phyloP scores from a whole-genome alignment of 2,888 invertebrate genomes.

The Orchestes rusci region DNA sequence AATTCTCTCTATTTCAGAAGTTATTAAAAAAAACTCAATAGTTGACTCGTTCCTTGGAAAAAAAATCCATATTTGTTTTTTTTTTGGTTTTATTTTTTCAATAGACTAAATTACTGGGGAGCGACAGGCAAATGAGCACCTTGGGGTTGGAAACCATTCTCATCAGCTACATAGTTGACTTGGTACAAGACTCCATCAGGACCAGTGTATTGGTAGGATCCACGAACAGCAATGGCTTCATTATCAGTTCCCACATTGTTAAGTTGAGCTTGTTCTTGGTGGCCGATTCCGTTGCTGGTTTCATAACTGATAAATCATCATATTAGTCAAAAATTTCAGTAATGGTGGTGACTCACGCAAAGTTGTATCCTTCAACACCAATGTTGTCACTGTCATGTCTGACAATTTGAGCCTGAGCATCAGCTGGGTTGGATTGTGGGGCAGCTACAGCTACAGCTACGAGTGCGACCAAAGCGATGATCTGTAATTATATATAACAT shows the following conservation, averaged over 20 bases:
- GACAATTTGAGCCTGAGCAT: constrained; percentile 31
- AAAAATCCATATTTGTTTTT: too few species aligned
- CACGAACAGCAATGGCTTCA: constrained; percentile 53
- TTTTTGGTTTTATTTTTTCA: too few species aligned
- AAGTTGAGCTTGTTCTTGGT: constrained; percentile 54
- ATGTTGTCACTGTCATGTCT: constrained; percentile 31
- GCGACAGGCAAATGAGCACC: constrained; percentile 26
- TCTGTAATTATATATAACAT: too few species aligned
- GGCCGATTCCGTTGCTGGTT: constrained; percentile 57
- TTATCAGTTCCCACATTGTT: constrained; percentile 56
- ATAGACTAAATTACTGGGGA: too few species aligned
- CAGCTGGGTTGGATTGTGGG: constrained; percentile 29
- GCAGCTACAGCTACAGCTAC: constrained; percentile 34
- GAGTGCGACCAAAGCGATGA: constrained; percentile 30
- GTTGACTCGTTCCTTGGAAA: too few species aligned
- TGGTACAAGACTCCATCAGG: constrained; percentile 57
- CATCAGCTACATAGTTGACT: constrained; percentile 55
- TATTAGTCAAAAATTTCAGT: too few species aligned
- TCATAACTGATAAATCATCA: constrained; percentile 52
- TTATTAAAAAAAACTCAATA: too few species aligned
- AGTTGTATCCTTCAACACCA: constrained; percentile 35
- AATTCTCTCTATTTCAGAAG: too few species aligned
- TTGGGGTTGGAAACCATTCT: constrained; percentile 52
- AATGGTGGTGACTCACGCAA: constrained; percentile 28
- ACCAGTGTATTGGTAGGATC: constrained; percentile 52